A percentile compares a stretch with the other conserved stretches of the same genome.
These are phyloP conservation scores for Heterodera filipjevi DNA, from an alignment of 2,888 invertebrate genomes.

Conservation along the genomic window DNA sequence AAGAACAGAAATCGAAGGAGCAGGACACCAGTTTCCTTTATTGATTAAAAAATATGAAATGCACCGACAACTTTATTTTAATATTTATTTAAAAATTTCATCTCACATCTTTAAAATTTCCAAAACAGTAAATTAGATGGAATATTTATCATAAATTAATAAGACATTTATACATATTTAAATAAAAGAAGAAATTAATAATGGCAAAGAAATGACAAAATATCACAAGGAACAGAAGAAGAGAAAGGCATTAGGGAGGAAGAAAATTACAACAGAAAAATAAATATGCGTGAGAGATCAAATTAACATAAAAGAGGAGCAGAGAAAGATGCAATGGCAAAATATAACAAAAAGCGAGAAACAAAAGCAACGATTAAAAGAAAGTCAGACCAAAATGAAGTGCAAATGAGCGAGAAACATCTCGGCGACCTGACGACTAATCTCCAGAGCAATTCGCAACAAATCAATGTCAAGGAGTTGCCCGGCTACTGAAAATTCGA, in stretches of 20 bases:
- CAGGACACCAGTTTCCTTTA: neutral
- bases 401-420: constrained; percentile 23
- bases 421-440: constrained; percentile 16
- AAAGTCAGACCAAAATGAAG: constrained; percentile 12
- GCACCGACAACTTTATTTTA: too few species aligned
- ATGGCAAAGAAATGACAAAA: constrained; percentile 12
- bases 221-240: neutral
- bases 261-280: too few species aligned
- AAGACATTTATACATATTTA: too few species aligned
- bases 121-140: too few species aligned
- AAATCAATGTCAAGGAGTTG: neutral
- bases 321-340: neutral
- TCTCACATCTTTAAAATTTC: too few species aligned
- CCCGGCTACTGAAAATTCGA: neutral
- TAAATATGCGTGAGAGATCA: too few species aligned
- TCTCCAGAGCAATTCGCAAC: constrained; percentile 16
- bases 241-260: neutral
- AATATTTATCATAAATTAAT: too few species aligned
- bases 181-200: neutral
- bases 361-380: neutral
- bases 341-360: neutral
- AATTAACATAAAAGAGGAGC: too few species aligned
- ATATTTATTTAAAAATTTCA: too few species aligned
- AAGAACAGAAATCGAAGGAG: constrained; percentile 21
- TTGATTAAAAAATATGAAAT: neutral